Evolutionary conservation across 2,113 vertebrate genomes (phyloP), one percentile per base, ranked within the genome.

Genomic region (Caracal caracal): DNA sequence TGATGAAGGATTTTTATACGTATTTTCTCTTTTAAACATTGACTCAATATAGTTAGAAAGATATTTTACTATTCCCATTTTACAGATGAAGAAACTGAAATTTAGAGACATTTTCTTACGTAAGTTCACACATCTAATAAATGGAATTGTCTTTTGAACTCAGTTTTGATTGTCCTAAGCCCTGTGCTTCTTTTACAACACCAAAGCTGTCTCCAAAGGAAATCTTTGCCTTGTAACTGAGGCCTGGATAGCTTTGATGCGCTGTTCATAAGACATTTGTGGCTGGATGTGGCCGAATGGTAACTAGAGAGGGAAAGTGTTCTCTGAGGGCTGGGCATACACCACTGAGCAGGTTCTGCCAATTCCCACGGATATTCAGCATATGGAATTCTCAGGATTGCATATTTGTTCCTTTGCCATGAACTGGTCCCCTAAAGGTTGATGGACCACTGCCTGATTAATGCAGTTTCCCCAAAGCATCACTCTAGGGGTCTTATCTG

Each of bases 11-110:
- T 79, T 87, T 90, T 47, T 70, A 3, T 65, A 71, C 88, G 24
- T 80, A 17, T 93, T 86, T 82, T 93, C 37, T 73, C 28, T 93
- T 95, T 83, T 59, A 78, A 30, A 94, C 66, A 35, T 94, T 90
- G 66, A 75, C 30, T 92, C 30, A 89, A 35, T 95, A 61, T 88
- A 53, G 2, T 61, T 93, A 71, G 53, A 82, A 94, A 90, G 49
- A 83, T 93, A 81, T 84, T 82, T 96, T 85, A 87, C 20, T 84
- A 16, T 78, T 95, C 13, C 75, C 43, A 90, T 92, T 95, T 97
- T 97, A 88, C 65, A 94, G 78, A 90, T 95, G 47, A 88, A 86
- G 59, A 97, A 84, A 78, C 66, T 71, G 33, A 95, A 88, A 83
- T 92, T 61, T 16, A 66, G 78, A 81, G 35, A 49, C 26, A n/a